phyloP scores from a whole-genome alignment of 2,888 invertebrate genomes.

The Acleris cristana region DNA sequence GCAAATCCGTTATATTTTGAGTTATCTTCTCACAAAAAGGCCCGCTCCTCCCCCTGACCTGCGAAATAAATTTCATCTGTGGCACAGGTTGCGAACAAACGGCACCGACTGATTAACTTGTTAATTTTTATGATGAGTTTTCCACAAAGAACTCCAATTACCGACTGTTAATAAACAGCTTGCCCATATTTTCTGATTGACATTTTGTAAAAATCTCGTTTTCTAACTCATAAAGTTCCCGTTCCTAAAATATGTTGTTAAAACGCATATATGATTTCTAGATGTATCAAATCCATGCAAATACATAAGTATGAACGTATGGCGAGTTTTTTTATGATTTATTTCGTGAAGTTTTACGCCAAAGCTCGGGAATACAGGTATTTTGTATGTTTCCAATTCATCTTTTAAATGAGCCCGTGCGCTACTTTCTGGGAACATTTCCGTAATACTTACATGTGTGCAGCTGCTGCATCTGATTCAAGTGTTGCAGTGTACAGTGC shows the following conservation, averaged over 20 bases:
- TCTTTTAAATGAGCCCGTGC: constrained; percentile 40
- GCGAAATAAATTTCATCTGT: constrained; percentile 69
- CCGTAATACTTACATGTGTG: constrained; percentile 45
- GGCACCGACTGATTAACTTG: constrained; percentile 52
- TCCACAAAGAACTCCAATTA: constrained; percentile 33
- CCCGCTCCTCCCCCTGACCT: constrained; percentile 70
- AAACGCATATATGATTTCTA: not conserved
- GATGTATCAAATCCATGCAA: not conserved
- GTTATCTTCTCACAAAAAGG: constrained; percentile 76
- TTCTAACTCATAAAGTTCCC: not conserved
- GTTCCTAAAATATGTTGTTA: not conserved
- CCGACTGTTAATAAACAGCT: constrained; percentile 17
- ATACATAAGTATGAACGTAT: constrained; percentile 15
- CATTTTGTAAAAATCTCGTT: not conserved
- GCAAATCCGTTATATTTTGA: constrained; percentile 81
- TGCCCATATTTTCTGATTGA: constrained; percentile 18
- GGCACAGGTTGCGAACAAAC: constrained; percentile 54
- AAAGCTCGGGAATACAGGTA: constrained; percentile 12
- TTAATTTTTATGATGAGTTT: constrained; percentile 34
- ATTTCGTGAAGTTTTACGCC: constrained; percentile 17
- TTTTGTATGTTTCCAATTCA: constrained; percentile 35
- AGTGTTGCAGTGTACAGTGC: constrained; percentile 45
- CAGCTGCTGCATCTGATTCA: constrained; percentile 47
- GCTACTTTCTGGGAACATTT: constrained; percentile 42
- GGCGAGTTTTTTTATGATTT: constrained; percentile 16